Conservation (phyloP, 2,888 invertebrate genomes). For the Andrena bucephala region DNA sequence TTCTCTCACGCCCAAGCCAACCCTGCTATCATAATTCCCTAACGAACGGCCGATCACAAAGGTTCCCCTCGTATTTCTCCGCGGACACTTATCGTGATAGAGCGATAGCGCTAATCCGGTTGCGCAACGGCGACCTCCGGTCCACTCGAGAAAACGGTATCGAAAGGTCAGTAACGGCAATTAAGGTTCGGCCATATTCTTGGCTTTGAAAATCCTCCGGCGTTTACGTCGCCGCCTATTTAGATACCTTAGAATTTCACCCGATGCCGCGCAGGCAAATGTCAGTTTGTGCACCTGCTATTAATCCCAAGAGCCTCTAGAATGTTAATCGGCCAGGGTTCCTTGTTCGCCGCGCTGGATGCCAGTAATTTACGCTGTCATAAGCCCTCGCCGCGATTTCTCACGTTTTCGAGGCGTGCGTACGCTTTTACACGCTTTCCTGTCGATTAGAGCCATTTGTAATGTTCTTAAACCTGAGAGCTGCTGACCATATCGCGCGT, state of each 20-base stretch:
- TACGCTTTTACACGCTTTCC: constrained; percentile 32
- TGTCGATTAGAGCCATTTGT: constrained; percentile 53
- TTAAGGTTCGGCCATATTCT: constrained; percentile 45
- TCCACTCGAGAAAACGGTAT: constrained; percentile 43
- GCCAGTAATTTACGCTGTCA: constrained; percentile 64
- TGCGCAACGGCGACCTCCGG: constrained; percentile 44
- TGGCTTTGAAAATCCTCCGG: constrained; percentile 27
- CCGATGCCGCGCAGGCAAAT: constrained; percentile 49
- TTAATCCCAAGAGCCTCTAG: constrained; percentile 46
- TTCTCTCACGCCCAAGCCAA: not conserved
- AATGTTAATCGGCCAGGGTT: constrained; percentile 61
- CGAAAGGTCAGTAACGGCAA: constrained; percentile 60
- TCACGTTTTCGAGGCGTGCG: constrained; percentile 14
- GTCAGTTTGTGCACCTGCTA: constrained; percentile 57
- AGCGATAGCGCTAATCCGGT: constrained; percentile 44
- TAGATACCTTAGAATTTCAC: constrained; percentile 9
- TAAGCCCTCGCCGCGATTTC: constrained; percentile 40
- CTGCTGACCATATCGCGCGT: constrained; percentile 3
- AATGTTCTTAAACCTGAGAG: constrained; percentile 43
- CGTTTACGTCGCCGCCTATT: constrained; percentile 3
- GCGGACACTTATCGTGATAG: constrained; percentile 45
- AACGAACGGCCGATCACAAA: constrained; percentile 24
- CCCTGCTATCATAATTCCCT: constrained; percentile 30
- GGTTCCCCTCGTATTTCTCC: constrained; percentile 44
- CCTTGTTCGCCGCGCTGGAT: constrained; percentile 39